Conservation (phyloP, 2,797 vertebrate genomes). For the Epinephelus awoara region DNA sequence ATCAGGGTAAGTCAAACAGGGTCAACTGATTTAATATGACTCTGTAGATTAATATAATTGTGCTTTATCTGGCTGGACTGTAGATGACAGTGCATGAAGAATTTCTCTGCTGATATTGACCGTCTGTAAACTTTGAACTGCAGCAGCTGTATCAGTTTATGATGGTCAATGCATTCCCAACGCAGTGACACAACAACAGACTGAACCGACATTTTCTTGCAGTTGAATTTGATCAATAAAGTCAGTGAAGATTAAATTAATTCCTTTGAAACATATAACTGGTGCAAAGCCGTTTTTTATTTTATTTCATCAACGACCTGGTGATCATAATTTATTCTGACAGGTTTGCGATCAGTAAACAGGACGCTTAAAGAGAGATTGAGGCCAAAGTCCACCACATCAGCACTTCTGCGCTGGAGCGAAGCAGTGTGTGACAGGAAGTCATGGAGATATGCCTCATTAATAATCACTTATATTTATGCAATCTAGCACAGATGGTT, state of each 20-base stretch:
- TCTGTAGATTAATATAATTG: neutral
- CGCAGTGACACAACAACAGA: slow-evolving; percentile 13
- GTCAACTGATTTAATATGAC: neutral
- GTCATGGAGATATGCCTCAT: slow-evolving; percentile 72
- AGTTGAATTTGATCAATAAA: neutral
- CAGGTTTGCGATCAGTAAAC: slow-evolving; percentile 62
- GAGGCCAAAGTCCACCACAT: slow-evolving; percentile 80
- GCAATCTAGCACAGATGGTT: slow-evolving; percentile 47
- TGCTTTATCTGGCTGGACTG: slow-evolving; percentile 5
- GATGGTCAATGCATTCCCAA: slow-evolving; percentile 44
- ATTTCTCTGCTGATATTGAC: neutral
- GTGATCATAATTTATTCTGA: slow-evolving; percentile 51
- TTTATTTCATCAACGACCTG: slow-evolving; percentile 3
- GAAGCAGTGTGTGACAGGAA: slow-evolving; percentile 72
- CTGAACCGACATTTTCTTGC: neutral
- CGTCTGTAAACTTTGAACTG: slow-evolving; percentile 63
- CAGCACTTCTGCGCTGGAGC: slow-evolving; percentile 66
- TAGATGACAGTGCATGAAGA: neutral
- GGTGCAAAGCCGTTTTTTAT: slow-evolving; percentile 9
- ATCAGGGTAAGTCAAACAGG: slow-evolving; percentile 90
- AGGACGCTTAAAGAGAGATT: slow-evolving; percentile 48
- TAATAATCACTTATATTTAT: slow-evolving; percentile 63
- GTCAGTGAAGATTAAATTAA: neutral
- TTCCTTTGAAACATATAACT: neutral
- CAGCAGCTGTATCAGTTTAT: slow-evolving; percentile 53